These are phyloP conservation scores for Pipra filicauda DNA, from an alignment of 2,113 vertebrate species.

Conservation along the genomic window DNA sequence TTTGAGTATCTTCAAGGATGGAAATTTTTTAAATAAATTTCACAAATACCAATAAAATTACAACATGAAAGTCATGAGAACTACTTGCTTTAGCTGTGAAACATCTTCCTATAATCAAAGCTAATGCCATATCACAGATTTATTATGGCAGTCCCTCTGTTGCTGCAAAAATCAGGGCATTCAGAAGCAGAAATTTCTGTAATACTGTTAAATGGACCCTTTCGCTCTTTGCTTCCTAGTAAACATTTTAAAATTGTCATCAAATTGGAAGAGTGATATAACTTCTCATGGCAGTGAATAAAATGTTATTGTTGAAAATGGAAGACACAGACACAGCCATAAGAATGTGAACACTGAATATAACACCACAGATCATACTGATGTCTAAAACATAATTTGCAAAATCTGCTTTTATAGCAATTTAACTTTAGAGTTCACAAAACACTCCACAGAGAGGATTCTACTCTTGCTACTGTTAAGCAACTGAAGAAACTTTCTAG, in stretches of 20 bases:
- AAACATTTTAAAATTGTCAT: background rate
- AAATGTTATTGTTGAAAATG: background rate
- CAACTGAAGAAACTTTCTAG: background rate
- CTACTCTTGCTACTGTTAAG: background rate
- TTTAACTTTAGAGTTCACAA: background rate
- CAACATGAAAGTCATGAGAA: background rate
- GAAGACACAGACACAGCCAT: background rate
- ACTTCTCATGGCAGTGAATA: background rate
- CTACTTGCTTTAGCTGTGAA: background rate
- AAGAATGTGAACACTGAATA: background rate
- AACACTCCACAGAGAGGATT: background rate
- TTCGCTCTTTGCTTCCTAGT: background rate
- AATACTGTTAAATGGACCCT: background rate
- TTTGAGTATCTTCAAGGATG: background rate
- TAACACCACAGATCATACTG: background rate
- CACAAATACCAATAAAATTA: background rate
- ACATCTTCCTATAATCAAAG: background rate
- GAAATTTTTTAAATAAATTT: background rate
- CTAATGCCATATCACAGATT: background rate
- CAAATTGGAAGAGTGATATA: background rate
- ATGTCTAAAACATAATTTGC: background rate
- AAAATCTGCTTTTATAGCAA: background rate
- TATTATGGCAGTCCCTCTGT: background rate
- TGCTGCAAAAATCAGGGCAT: background rate
- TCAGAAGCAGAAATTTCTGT: background rate